phyloP scores from a whole-genome alignment of 2,888 invertebrate genomes.

The Griposia aprilina region DNA sequence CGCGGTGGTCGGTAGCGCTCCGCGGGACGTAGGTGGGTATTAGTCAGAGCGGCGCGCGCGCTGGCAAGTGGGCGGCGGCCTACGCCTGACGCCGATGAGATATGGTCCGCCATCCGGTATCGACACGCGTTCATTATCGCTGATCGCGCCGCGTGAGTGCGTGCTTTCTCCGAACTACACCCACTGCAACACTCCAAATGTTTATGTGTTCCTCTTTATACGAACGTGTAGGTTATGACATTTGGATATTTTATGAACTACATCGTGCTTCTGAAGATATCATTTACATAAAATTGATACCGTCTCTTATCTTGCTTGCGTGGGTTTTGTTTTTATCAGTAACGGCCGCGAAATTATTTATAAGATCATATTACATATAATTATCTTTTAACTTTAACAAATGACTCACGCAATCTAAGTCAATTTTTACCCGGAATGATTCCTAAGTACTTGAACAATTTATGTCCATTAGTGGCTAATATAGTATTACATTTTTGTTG shows the following conservation, averaged over 20 bases:
- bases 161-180: conserved; percentile 79
- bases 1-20: conserved; percentile 58
- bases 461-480: conserved; percentile 36
- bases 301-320: conserved; percentile 43
- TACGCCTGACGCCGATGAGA: conserved; percentile 72
- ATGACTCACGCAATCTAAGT: conserved; percentile 32
- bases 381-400: conserved; percentile 11
- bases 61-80: conserved; percentile 75
- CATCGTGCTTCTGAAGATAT: conserved; percentile 51
- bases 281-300: conserved; percentile 61
- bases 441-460: conserved; percentile 31
- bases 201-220: conserved; percentile 56
- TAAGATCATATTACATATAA: not conserved
- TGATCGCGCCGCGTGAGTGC: conserved; percentile 58
- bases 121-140: conserved; percentile 73
- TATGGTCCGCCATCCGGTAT: conserved; percentile 71
- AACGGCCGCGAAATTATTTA: conserved; percentile 39
- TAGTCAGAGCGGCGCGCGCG: conserved; percentile 66
- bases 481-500: conserved; percentile 48
- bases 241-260: conserved; percentile 57
- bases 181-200: conserved; percentile 68
- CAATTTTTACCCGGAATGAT: conserved; percentile 11
- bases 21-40: conserved; percentile 65
- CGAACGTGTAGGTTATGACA: conserved; percentile 43
- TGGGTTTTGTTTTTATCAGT: conserved; percentile 51